Conservation (phyloP, 2,888 invertebrate genomes). For the Hipparchia semele region DNA sequence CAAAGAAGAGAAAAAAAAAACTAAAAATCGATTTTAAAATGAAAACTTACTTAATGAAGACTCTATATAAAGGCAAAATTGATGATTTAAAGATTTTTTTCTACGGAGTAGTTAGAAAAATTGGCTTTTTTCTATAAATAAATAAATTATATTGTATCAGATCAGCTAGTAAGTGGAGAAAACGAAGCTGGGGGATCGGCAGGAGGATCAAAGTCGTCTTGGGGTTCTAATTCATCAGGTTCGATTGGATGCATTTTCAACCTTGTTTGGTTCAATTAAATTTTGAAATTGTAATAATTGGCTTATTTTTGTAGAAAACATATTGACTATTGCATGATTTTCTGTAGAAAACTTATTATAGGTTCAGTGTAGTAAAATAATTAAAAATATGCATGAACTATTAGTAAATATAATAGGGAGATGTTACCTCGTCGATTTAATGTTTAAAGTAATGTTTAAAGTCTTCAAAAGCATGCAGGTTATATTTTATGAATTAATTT, state of each 20-base stretch:
- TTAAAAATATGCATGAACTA: conserved; percentile 11
- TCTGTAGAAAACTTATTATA: background rate
- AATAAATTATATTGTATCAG: conserved; percentile 47
- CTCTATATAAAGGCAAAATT: background rate
- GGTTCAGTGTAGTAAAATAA: background rate
- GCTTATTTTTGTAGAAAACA: background rate
- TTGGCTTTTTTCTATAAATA: conserved; percentile 6
- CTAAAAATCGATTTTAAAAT: background rate
- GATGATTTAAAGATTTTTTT: too few relatives aligned
- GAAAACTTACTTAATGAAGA: background rate
- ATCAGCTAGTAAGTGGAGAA: conserved; percentile 78
- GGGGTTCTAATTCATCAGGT: conserved; percentile 74
- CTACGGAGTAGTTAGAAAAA: background rate
- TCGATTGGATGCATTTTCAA: conserved; percentile 62
- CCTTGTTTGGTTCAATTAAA: conserved; percentile 18
- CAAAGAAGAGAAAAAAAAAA: too few relatives aligned
- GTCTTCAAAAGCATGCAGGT: conserved; percentile 3
- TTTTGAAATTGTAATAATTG: background rate
- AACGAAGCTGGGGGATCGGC: conserved; percentile 64
- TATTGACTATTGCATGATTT: conserved; percentile 6
- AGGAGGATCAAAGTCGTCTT: conserved; percentile 65
- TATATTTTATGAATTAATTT: background rate
- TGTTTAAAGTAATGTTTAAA: too few relatives aligned
- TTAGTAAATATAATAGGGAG: background rate
- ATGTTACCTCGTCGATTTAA: background rate